Evolutionary conservation across 2,888 invertebrate species (phyloP).

Genomic region (Limnephilus marmoratus): DNA sequence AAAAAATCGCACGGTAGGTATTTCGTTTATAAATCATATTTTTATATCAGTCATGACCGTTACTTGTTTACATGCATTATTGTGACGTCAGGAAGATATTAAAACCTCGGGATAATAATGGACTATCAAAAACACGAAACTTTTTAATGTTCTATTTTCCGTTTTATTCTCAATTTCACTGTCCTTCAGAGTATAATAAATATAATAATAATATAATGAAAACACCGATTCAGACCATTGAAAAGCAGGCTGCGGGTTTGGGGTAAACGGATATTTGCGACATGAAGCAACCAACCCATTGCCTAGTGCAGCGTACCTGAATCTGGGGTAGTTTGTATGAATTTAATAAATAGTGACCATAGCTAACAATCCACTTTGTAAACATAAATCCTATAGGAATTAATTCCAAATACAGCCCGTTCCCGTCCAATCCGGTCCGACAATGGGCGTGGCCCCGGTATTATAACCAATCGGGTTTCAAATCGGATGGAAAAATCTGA

Average conservation of each 20-base stretch:
- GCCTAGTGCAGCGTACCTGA: too few species aligned
- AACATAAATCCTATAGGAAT: too few species aligned
- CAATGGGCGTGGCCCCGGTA: too few species aligned
- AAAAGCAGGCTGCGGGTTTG: too few species aligned
- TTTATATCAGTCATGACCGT: not conserved
- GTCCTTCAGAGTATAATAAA: not conserved
- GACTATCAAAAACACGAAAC: not conserved
- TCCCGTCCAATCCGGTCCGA: too few species aligned
- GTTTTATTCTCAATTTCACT: not conserved
- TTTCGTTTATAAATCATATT: conserved; percentile 29
- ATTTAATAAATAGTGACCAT: not conserved
- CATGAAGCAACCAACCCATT: too few species aligned
- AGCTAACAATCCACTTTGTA: not conserved
- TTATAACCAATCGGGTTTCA: too few species aligned
- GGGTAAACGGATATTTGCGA: too few species aligned
- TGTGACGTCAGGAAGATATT: not conserved
- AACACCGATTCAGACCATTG: too few species aligned
- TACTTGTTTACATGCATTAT: conserved; percentile 15
- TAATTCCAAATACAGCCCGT: too few species aligned
- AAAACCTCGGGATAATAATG: not conserved
- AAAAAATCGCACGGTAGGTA: conserved; percentile 23
- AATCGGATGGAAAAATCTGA: too few species aligned
- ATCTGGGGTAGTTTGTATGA: too few species aligned
- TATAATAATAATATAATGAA: not conserved
- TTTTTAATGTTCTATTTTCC: not conserved